These are phyloP conservation scores for Tenthredo amoena DNA, from an alignment of 2,888 invertebrate species.

Conservation along the genomic window DNA sequence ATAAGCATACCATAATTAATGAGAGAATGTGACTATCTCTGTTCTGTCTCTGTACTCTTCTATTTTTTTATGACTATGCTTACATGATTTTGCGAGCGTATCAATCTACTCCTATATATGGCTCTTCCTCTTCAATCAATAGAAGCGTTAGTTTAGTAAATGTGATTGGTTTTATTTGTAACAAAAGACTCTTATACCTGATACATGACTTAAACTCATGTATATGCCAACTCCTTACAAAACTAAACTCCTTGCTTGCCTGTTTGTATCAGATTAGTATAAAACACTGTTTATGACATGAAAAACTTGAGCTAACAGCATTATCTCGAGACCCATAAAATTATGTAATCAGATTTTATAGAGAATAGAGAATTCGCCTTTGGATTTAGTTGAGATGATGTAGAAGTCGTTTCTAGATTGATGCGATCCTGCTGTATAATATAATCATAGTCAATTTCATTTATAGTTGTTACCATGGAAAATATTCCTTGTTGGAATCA, in stretches of 20 bases:
- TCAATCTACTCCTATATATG: conserved; percentile 35
- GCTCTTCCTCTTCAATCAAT: conserved; percentile 6
- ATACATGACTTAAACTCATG: background rate
- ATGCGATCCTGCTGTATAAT: conserved; percentile 18
- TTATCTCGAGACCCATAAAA: background rate
- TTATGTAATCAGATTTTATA: background rate
- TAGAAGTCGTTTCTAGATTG: background rate
- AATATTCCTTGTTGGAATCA: background rate
- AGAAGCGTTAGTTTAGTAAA: conserved; percentile 1
- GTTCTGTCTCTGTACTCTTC: conserved; percentile 26
- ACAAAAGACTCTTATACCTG: background rate
- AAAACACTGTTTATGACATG: background rate
- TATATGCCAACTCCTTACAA: conserved; percentile 19
- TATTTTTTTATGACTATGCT: conserved; percentile 31
- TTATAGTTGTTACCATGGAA: background rate
- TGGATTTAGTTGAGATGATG: background rate
- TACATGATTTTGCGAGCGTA: conserved; percentile 37
- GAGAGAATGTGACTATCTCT: conserved; percentile 34
- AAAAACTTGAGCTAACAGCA: background rate
- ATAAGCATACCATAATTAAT: background rate
- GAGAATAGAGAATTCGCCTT: background rate
- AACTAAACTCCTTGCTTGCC: conserved; percentile 19
- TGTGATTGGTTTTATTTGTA: conserved; percentile 16
- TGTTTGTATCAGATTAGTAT: conserved; percentile 24
- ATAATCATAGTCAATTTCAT: conserved; percentile 19